Base-by-base conservation (phyloP, 1,140 invertebrate genomes). In the Ips nitidus region DNA sequence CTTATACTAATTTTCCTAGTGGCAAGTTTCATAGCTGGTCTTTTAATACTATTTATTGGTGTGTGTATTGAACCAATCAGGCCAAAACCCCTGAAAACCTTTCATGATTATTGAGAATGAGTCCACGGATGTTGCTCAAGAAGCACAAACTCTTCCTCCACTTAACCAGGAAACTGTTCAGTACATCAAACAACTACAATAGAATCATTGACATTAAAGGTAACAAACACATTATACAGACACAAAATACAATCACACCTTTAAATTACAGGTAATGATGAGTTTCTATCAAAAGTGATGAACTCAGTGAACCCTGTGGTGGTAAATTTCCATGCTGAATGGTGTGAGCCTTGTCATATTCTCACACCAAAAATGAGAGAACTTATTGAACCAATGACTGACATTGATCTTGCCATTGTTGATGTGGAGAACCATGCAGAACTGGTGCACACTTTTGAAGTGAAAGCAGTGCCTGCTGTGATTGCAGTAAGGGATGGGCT, bases 271-370 rank as follows among this genome's bases (percentile, higher is more conserved):
- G 68, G 84, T 63, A 85, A 85, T 70, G 85, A 82, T 41, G 86
- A 86, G 61, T 88, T 88, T 76, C 77, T 85, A 45, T 76, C 81
- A 37, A 88, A 93, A 84, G 91, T 93, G 41, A 90, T 93, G 86
- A 91, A 92, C 76, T 92, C 89, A 75, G 84, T 86, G 47, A 88
- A 90, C 73, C 90, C 92, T 39, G 91, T 94, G 4, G 91, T 94
- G 80, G 91, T 94, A 2, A 93, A 93, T 80, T 94, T 93, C 77
- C 92, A 94, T 75, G 92, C 92, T 2, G 91, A 94, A 72, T 98
- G 97, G 97, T 89, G 97, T 82, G 94, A 96, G 76, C 97, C 97
- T 1, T 98, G 97, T 80, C 97, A 97, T 82, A 89, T 97, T 65
- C 83, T 98, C 1, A 95, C 92, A 7, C 96, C 96, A 7, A 90